Evolutionary conservation across 53 echinoderm and acorn worm species (phyloP).

Genomic region (Echinometra lucunter): DNA sequence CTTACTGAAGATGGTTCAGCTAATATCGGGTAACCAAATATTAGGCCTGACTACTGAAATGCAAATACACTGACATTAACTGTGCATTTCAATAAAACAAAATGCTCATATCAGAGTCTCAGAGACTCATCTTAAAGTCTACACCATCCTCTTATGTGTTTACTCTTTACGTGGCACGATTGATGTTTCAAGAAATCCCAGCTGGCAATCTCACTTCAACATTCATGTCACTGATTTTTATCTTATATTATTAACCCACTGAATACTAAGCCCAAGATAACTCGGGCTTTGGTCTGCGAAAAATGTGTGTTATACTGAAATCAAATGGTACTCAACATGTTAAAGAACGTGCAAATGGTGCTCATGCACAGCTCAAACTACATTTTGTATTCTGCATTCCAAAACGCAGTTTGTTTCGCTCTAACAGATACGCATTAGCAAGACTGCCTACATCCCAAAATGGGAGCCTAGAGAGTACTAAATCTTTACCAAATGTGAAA

Average conservation of each 20-base stretch:
- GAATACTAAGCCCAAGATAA: no score
- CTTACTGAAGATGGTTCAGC: not conserved
- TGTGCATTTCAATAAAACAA: not conserved
- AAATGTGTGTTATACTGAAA: no score
- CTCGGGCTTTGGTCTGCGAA: no score
- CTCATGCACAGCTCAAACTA: no score
- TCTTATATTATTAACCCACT: no score
- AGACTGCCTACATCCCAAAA: not conserved
- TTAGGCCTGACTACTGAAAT: not conserved
- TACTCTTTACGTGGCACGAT: not conserved
- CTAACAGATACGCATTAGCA: not conserved
- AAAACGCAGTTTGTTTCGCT: not conserved
- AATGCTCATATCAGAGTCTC: no score
- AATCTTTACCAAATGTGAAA: not conserved
- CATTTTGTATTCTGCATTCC: no score
- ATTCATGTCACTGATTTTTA: no score
- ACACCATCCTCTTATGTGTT: not conserved
- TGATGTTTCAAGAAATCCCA: not conserved
- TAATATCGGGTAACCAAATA: constrained; percentile 14
- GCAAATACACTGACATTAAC: not conserved
- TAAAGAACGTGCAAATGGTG: no score
- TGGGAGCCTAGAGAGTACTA: not conserved
- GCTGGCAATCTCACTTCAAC: not conserved
- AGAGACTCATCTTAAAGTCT: constrained; percentile 7
- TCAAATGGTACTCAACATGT: no score